Conservation (phyloP, 1,140 invertebrate genomes). For the Hestina assimilis region DNA sequence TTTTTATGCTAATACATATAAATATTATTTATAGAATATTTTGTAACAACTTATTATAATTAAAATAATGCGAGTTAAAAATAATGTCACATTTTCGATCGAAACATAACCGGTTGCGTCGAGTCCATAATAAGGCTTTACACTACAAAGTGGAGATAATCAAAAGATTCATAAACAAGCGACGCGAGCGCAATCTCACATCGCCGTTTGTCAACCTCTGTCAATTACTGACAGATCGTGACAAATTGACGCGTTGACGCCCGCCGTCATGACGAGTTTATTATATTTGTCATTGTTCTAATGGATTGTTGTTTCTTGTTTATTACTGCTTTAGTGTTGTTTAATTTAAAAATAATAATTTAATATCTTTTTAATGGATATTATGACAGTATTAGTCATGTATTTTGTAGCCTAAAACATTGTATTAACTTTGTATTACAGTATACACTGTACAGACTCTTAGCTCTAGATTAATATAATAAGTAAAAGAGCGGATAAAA, state of each 20-base stretch:
- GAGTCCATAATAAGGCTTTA: neutral
- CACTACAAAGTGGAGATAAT: slow-evolving; percentile 32
- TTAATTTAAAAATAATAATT: too few species aligned
- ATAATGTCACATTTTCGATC: neutral
- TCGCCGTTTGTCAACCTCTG: slow-evolving; percentile 35
- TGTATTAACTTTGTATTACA: too few species aligned
- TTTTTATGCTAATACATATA: too few species aligned
- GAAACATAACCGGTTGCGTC: neutral
- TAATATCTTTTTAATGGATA: too few species aligned
- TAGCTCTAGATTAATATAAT: too few species aligned
- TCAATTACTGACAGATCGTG: slow-evolving; percentile 44
- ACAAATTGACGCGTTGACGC: slow-evolving; percentile 33
- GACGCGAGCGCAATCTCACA: slow-evolving; percentile 40
- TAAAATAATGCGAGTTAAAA: too few species aligned
- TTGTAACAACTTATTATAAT: too few species aligned
- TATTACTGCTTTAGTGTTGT: neutral
- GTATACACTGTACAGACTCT: too few species aligned
- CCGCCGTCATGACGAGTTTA: slow-evolving; percentile 32
- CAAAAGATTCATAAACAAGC: slow-evolving; percentile 47
- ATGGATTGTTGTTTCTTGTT: neutral
- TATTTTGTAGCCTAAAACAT: too few species aligned
- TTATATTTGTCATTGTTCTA: slow-evolving; percentile 15
- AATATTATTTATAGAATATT: too few species aligned
- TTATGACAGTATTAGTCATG: too few species aligned
- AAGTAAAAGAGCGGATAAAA: too few species aligned